phyloP scores from a whole-genome alignment of 2,113 vertebrate species.

The Ceuthmochares aereus region DNA sequence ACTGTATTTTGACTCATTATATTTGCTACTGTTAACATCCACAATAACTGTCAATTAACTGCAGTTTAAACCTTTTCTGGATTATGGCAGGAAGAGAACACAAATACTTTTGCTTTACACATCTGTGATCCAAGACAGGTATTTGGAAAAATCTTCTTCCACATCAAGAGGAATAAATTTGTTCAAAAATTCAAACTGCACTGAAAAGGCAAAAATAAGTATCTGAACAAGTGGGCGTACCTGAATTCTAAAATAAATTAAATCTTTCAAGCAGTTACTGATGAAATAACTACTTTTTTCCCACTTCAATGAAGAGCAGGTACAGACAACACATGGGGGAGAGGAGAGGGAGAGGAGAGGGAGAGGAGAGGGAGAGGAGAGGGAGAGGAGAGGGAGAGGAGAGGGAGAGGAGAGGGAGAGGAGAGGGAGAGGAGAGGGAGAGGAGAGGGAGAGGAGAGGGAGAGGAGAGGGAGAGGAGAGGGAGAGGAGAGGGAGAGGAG shows the following conservation, averaged over 20 bases:
- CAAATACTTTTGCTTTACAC: background rate
- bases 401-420: too few species aligned
- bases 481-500: too few species aligned
- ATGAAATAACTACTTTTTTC: background rate
- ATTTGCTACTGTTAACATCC: background rate
- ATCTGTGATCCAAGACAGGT: background rate
- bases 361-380: too few species aligned
- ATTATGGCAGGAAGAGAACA: background rate
- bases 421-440: too few species aligned
- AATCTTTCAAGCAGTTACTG: background rate
- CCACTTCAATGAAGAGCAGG: background rate
- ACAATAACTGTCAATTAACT: background rate
- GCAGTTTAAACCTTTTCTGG: background rate
- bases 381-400: too few species aligned
- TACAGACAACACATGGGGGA: background rate
- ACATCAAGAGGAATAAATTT: background rate
- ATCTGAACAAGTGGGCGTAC: fast-evolving
- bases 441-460: too few species aligned
- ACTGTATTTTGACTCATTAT: background rate
- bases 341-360: too few species aligned
- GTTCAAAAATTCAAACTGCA: background rate
- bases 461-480: too few species aligned
- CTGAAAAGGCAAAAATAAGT: background rate
- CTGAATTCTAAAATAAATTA: background rate
- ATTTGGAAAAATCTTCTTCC: background rate